phyloP scores from a whole-genome alignment of 2,113 vertebrate species.

The Paedocypris sp. region DNA sequence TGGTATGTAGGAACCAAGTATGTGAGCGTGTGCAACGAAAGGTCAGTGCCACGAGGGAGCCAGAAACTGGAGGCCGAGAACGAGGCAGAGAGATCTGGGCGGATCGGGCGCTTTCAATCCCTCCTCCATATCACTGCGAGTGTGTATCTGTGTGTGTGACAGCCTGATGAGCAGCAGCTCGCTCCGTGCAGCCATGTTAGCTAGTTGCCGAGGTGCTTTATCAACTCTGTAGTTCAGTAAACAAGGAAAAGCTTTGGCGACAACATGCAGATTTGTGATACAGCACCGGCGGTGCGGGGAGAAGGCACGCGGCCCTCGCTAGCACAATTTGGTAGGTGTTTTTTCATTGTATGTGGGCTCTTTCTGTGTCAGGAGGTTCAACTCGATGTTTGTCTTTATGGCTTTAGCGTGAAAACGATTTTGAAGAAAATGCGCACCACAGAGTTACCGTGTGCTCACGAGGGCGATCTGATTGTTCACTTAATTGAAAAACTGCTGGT shows the following conservation, averaged over 20 bases:
- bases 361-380: neutral
- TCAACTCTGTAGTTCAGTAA: slow-evolving; percentile 14
- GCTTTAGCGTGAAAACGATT: neutral
- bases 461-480: too few relatives aligned
- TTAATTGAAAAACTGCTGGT: too few relatives aligned
- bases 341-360: neutral
- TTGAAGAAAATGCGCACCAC: neutral
- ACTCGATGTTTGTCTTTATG: too few relatives aligned
- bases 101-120: slow-evolving; percentile 32
- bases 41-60: slow-evolving; percentile 27
- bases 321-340: slow-evolving; percentile 4
- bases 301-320: neutral
- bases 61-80: slow-evolving; percentile 36
- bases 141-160: slow-evolving; percentile 17
- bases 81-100: slow-evolving; percentile 36
- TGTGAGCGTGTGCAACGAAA: slow-evolving; percentile 6
- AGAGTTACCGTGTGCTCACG: neutral
- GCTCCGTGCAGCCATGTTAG: slow-evolving; percentile 1
- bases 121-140: slow-evolving; percentile 43
- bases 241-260: slow-evolving; percentile 2
- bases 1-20: slow-evolving; percentile 16
- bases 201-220: slow-evolving; percentile 20
- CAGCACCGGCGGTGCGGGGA: neutral
- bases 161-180: slow-evolving; percentile 10
- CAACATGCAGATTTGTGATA: neutral